A percentile compares a stretch with the other conserved stretches of the same genome.
Evolutionary conservation across 1,140 invertebrate genomes (phyloP).

Genomic region (Heliconius hewitsoni): DNA sequence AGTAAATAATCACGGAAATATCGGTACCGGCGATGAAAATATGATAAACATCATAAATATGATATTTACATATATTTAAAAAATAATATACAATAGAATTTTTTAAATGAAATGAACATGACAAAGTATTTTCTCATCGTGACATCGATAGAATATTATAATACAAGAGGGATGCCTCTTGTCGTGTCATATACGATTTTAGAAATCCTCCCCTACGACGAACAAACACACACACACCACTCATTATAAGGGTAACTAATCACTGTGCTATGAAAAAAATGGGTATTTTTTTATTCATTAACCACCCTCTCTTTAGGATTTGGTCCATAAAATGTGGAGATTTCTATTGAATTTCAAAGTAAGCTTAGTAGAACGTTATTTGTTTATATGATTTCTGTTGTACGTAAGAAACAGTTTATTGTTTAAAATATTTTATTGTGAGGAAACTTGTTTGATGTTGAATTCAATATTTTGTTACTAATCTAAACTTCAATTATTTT

Average conservation of each 20-base stretch:
- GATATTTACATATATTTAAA: not conserved
- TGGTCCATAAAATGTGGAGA: constrained; percentile 47
- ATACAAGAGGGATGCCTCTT: constrained; percentile 56
- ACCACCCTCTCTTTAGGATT: constrained; percentile 74
- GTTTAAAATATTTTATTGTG: no score
- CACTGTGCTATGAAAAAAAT: constrained; percentile 77
- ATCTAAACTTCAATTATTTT: no score
- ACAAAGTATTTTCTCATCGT: constrained; percentile 6
- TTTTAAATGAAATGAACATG: not conserved
- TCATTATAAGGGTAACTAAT: constrained; percentile 81
- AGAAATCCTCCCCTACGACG: constrained; percentile 47
- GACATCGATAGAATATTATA: constrained; percentile 34
- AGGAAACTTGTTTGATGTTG: no score
- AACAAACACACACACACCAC: constrained; percentile 52
- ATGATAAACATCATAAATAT: no score
- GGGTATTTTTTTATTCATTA: constrained; percentile 80
- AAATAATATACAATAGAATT: not conserved
- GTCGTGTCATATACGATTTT: constrained; percentile 65
- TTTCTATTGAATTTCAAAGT: constrained; percentile 13
- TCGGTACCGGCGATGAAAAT: no score
- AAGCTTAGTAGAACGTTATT: not conserved
- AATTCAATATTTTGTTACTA: no score
- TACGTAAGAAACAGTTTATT: no score
- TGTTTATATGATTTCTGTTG: no score
- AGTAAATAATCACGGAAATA: no score